Percentiles rank a stretch among this genome's conserved stretches.
phyloP scores from a whole-genome alignment of 2,888 invertebrate species.

The Lithodes maja region DNA sequence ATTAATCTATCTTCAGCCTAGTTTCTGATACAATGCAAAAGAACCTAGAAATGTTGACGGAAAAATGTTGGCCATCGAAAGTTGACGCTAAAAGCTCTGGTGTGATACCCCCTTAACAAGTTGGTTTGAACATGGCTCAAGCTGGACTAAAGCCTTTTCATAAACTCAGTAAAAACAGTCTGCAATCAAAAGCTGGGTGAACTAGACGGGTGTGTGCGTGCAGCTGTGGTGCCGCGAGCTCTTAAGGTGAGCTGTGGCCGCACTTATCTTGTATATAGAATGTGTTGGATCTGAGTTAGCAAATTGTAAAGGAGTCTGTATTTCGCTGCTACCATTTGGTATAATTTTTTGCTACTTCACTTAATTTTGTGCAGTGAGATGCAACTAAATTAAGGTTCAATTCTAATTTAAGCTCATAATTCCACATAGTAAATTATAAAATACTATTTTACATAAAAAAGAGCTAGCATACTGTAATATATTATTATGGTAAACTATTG shows the following conservation, averaged over 20 bases:
- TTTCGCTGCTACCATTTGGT: conserved; percentile 39
- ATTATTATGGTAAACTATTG: conserved; percentile 1
- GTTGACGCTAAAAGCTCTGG: too few species aligned
- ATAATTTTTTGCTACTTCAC: conserved; percentile 35
- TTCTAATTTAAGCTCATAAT: background rate
- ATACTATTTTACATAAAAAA: background rate
- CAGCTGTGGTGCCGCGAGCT: conserved; percentile 28
- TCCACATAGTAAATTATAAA: conserved; percentile 2
- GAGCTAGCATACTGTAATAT: background rate
- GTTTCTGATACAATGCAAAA: too few species aligned
- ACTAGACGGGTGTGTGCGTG: conserved; percentile 29
- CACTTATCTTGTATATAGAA: conserved; percentile 40
- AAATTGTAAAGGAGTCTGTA: conserved; percentile 5
- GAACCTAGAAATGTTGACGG: too few species aligned
- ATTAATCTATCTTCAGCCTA: too few species aligned
- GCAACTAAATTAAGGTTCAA: conserved; percentile 14
- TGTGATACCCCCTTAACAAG: conserved; percentile 16
- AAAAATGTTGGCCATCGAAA: too few species aligned
- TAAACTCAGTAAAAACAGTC: conserved; percentile 32
- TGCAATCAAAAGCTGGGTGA: conserved; percentile 39
- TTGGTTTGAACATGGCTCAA: conserved; percentile 57
- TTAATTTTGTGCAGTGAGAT: conserved; percentile 36
- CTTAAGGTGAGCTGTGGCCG: background rate
- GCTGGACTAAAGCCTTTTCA: conserved; percentile 41
- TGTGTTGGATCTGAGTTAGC: conserved; percentile 48